These are phyloP conservation scores for Abramis brama DNA, from an alignment of 2,113 vertebrate genomes.

Conservation along the genomic window DNA sequence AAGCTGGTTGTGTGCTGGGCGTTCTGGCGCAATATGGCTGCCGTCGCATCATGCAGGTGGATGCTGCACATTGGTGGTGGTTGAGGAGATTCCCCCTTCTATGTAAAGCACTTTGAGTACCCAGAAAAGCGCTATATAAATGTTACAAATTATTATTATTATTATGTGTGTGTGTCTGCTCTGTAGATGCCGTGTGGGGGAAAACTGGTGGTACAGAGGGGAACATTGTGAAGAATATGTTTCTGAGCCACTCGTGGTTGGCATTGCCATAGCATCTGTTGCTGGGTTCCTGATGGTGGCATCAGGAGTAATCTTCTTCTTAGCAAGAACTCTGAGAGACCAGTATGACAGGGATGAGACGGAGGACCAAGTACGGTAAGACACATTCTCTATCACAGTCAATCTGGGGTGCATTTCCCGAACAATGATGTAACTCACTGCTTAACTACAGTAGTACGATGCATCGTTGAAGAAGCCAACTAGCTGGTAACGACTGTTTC, in stretches of 20 bases:
- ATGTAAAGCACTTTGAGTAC: too few relatives aligned
- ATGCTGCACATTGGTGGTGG: too few relatives aligned
- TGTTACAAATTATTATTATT: not conserved
- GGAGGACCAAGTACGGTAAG: conserved; percentile 81
- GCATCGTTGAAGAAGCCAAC: too few relatives aligned
- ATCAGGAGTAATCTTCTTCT: conserved; percentile 83
- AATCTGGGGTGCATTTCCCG: not conserved
- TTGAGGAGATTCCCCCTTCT: too few relatives aligned
- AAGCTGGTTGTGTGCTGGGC: too few relatives aligned
- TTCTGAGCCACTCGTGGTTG: conserved; percentile 88
- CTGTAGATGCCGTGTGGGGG: conserved; percentile 88
- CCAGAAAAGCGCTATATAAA: too few relatives aligned
- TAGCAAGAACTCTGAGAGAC: conserved; percentile 81
- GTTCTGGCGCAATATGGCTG: too few relatives aligned
- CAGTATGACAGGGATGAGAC: conserved; percentile 80
- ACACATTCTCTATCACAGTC: not conserved
- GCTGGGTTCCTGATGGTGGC: conserved; percentile 85
- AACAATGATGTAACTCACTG: too few relatives aligned
- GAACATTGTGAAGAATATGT: conserved; percentile 92
- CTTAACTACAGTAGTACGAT: too few relatives aligned
- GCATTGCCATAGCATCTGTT: conserved; percentile 85
- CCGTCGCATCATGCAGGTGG: too few relatives aligned
- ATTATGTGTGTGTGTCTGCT: not conserved
- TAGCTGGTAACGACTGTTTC: too few relatives aligned
- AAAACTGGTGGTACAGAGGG: conserved; percentile 97